Base-by-base conservation (phyloP, 2,797 vertebrate species). In the Linurgus olivaceus region DNA sequence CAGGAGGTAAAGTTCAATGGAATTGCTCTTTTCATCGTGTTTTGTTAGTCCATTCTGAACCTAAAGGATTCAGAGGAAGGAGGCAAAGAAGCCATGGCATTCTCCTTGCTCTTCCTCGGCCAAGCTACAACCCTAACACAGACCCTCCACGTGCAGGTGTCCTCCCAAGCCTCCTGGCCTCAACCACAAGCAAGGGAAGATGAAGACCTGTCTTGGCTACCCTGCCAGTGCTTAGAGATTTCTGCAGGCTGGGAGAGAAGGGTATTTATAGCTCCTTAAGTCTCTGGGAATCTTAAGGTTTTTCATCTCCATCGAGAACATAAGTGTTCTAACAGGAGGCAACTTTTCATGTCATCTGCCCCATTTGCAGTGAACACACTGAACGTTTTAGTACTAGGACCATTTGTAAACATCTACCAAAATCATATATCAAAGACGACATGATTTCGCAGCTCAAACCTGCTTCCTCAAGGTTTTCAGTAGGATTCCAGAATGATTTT, bases 91-190 rank as follows among this genome's bases (percentile, higher is more conserved):
- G 7, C 0, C 0, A 7, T 1, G 4, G 26, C 6, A 24, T 55
- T n/a, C 6, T 74, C 13, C 23, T 8, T 48, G 15, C 17, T 68
- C 15, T 55, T 55, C 47, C 54, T 40, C 58, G 73, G 35, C 28
- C 2, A 3, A 54, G 14, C 38, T 47, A 10, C n/a, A 67, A 0
- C 26, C 33, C 19, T 42, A 16, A 31, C 37, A 17, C 71, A 71
- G 8, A 17, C 33, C 12, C 4, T 59, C 23, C 50, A 16, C 0
- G 2, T 38, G 26, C 15, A 52, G n/a, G 8, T 33, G 18, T 25
- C 31, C 42, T 61, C 73, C 1, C 0, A 38, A 16, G 5, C 25
- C 44, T 55, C n/a, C n/a, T 35, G 28, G 13, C 23, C 77, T 40
- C 52, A 78, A 1, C 13, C 20, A 61, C 28, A 6, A 20, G 14